These are phyloP conservation scores for Agrilus planipennis DNA, from an alignment of 1,140 invertebrate species.

Conservation along the genomic window DNA sequence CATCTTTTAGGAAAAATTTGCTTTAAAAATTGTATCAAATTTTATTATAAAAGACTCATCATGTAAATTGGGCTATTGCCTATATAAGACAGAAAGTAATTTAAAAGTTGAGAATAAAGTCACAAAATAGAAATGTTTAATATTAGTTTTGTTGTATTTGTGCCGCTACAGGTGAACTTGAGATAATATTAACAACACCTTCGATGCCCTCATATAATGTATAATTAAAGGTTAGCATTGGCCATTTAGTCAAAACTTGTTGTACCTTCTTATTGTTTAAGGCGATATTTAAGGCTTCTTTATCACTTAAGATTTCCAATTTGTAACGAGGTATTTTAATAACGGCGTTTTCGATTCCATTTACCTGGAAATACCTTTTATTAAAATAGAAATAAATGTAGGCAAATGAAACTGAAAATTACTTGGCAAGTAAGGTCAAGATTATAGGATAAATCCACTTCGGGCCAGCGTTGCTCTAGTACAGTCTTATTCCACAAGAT, in stretches of 20 bases:
- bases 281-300: slow-evolving; percentile 42
- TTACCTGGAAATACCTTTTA: slow-evolving; percentile 44
- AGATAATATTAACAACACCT: slow-evolving; percentile 24
- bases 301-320: slow-evolving; percentile 39
- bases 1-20: neutral
- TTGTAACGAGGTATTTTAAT: slow-evolving; percentile 40
- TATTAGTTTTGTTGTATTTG: no score
- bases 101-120: no score
- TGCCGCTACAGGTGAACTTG: no score
- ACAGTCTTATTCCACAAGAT: slow-evolving; percentile 53
- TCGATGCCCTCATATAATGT: slow-evolving; percentile 19
- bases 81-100: no score
- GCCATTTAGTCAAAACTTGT: slow-evolving; percentile 13
- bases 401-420: slow-evolving; percentile 14
- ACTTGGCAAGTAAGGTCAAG: slow-evolving; percentile 54
- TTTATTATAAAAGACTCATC: neutral
- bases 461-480: slow-evolving; percentile 67
- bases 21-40: neutral
- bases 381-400: no score
- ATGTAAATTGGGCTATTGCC: neutral
- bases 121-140: no score
- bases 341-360: slow-evolving; percentile 38
- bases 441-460: slow-evolving; percentile 59
- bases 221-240: slow-evolving; percentile 18
- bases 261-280: slow-evolving; percentile 35